Percentiles rank a stretch among this genome's conserved stretches.
Evolutionary conservation across 2,113 vertebrate species (phyloP).

Genomic region (Pelecanoides urinatrix): DNA sequence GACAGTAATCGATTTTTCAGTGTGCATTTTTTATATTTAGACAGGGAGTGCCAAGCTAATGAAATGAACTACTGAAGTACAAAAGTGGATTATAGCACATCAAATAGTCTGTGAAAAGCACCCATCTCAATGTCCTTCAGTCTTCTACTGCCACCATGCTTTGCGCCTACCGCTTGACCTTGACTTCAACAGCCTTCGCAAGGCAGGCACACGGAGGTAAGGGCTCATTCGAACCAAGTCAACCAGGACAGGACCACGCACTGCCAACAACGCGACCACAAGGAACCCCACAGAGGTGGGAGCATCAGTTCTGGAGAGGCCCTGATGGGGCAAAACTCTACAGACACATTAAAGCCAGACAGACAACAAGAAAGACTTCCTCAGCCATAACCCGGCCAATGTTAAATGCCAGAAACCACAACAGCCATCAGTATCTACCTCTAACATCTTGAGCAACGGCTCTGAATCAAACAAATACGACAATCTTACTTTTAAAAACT

Average conservation of each 20-base stretch:
- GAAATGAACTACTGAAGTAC: conserved; percentile 11
- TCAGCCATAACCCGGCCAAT: not conserved
- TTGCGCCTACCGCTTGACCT: not conserved
- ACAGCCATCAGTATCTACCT: not conserved
- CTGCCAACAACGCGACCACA: rapidly evolving
- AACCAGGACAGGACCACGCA: not conserved
- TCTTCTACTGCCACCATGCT: not conserved
- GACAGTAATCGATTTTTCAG: conserved; percentile 47
- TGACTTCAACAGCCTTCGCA: not conserved
- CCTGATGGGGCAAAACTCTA: not conserved
- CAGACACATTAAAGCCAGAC: not conserved
- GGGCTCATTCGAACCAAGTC: not conserved
- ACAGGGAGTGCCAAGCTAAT: conserved; percentile 20
- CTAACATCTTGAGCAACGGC: not conserved
- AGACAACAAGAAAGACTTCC: not conserved
- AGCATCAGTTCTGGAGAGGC: not conserved
- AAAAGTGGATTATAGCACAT: not conserved
- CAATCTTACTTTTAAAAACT: not conserved
- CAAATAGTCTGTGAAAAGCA: conserved; percentile 6
- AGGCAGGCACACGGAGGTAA: not conserved
- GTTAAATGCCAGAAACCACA: not conserved
- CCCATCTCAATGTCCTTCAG: not conserved
- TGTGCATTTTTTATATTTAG: conserved; percentile 39
- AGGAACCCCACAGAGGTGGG: not conserved
- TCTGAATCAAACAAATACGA: not conserved